Evolutionary conservation across 2,797 vertebrate genomes (phyloP), one percentile per base, ranked within the genome.

Genomic region (Macroramphosus scolopax): DNA sequence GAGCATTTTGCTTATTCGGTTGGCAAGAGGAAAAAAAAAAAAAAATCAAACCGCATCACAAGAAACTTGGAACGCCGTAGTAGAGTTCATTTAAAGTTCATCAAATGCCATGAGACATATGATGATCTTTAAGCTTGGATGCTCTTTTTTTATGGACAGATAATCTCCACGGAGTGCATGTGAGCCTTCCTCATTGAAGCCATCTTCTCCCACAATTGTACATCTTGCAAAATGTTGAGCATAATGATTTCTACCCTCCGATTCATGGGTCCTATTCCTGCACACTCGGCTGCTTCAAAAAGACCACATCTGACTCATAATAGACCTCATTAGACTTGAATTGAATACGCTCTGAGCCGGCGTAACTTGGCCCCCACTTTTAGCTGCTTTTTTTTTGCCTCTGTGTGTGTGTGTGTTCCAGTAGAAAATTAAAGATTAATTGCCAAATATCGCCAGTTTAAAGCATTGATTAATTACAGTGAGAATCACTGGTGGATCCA

Each of bases 381-480:
- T 54, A 42, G 63, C 55, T 66, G 48, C 48, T 47, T 67, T 54
- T 51, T 61, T 22, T 22, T 22, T 22, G 3, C 6, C 3, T 22
- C 20, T 74, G 43, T 36, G 57, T 72, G 69, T 70, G 69, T 70
- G 69, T 72, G 62, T 61, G 71, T 74, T 71, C 76, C 78, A 77
- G 80, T 78, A 75, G 75, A 83, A 75, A 81, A 82, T 89, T 78
- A 81, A 82, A 87, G 87, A 88, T 88, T 75, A 89, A 88, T 88
- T 85, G 83, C 68, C 80, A 81, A 81, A 86, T 87, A 82, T 78
- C 77, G 79, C 51, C 57, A 56, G 63, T 84, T 88, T 81, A 83
- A 83, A 75, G 72, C 83, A 83, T 83, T 84, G 88, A 89, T 88
- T 84, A 85, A 87, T 89, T 87, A 83, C 77, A 80, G 60, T 44